phyloP scores from a whole-genome alignment of 2,888 invertebrate genomes.

The Melipona beecheii region DNA sequence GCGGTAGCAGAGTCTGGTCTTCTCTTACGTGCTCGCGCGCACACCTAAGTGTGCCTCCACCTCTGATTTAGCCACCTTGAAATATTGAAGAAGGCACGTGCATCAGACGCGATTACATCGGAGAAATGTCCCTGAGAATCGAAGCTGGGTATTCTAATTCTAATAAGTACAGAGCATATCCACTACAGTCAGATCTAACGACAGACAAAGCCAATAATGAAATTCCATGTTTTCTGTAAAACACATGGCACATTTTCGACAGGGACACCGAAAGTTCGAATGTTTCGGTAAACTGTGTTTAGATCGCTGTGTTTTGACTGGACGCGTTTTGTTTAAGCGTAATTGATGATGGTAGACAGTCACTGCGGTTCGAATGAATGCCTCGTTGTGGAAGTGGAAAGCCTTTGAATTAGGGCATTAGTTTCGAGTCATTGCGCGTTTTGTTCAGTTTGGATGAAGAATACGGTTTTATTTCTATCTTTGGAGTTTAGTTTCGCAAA shows the following conservation, averaged over 20 bases:
- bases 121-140: slow-evolving; percentile 29
- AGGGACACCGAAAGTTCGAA: background rate
- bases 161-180: no score
- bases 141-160: background rate
- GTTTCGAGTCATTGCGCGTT: background rate
- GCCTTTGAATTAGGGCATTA: background rate
- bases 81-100: slow-evolving; percentile 52
- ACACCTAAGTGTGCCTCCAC: slow-evolving; percentile 17
- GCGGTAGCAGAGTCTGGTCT: slow-evolving; percentile 23
- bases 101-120: slow-evolving; percentile 14
- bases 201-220: no score
- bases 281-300: background rate
- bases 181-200: no score
- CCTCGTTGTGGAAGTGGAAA: background rate
- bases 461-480: background rate
- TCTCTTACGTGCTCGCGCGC: slow-evolving; percentile 7
- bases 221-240: background rate
- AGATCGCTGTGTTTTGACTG: background rate
- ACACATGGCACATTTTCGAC: background rate
- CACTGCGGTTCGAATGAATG: background rate
- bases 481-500: background rate
- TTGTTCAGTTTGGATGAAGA: no score
- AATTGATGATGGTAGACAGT: background rate
- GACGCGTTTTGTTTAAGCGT: background rate
- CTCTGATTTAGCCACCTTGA: slow-evolving; percentile 53